phyloP scores from a whole-genome alignment of 2,113 vertebrate genomes.

The Sander lucioperca region DNA sequence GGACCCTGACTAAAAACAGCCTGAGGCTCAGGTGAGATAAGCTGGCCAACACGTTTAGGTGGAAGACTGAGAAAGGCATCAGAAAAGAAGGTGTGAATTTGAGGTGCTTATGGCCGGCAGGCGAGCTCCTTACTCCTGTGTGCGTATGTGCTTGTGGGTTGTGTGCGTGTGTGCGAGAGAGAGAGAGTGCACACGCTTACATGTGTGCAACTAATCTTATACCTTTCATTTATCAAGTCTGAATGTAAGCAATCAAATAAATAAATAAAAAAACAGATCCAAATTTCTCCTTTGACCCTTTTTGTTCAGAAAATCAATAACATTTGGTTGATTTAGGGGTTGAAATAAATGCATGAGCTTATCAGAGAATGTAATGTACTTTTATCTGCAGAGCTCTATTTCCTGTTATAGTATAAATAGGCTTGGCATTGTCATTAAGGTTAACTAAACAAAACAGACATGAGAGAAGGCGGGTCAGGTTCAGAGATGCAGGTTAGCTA shows the following conservation, averaged over 20 bases:
- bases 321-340: neutral
- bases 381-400: constrained; percentile 1
- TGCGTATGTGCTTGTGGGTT: neutral
- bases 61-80: constrained; percentile 59
- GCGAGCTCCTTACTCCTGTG: constrained; percentile 22
- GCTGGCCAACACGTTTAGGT: constrained; percentile 57
- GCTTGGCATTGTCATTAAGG: neutral
- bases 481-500: neutral
- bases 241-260: constrained; percentile 1
- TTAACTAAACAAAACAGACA: constrained; percentile 10
- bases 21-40: constrained; percentile 66
- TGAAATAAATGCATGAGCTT: neutral
- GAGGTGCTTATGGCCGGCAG: constrained; percentile 61
- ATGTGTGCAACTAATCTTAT: constrained; percentile 2
- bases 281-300: neutral
- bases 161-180: neutral
- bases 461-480: neutral
- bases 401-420: neutral
- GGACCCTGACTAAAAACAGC: constrained; percentile 63
- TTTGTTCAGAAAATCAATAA: neutral
- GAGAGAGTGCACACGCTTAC: neutral
- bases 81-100: constrained; percentile 66
- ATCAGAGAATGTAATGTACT: neutral
- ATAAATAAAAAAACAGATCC: neutral
- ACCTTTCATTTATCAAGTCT: neutral